Conservation (phyloP, 2,797 vertebrate species). For the Mormyrops attenuatus region DNA sequence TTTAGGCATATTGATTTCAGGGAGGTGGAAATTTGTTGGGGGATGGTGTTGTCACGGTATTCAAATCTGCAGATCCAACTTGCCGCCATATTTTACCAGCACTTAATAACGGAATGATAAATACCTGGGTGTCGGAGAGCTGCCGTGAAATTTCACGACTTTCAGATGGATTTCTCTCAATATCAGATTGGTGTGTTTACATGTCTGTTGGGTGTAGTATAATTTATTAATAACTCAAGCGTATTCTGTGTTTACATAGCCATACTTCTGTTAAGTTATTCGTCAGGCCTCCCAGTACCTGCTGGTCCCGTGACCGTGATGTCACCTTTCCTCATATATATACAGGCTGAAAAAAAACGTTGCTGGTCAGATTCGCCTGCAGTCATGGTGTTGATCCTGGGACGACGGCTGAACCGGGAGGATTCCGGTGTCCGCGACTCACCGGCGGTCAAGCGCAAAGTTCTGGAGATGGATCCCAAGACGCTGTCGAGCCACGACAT, state of each 20-base stretch:
- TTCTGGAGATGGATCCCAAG: constrained; percentile 92
- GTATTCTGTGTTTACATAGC: constrained; percentile 2
- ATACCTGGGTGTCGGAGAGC: not conserved
- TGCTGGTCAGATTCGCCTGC: constrained; percentile 43
- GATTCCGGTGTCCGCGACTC: constrained; percentile 84
- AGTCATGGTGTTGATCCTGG: constrained; percentile 97
- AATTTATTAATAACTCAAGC: not conserved
- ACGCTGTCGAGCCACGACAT: constrained; percentile 73
- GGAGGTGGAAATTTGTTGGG: not conserved
- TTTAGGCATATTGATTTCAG: not conserved
- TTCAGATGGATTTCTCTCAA: not conserved
- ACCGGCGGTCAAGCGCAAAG: constrained; percentile 91
- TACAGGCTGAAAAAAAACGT: not conserved
- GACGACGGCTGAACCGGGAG: constrained; percentile 90
- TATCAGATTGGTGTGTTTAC: not conserved
- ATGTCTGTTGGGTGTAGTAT: not conserved
- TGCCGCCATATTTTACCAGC: not conserved
- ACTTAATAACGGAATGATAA: not conserved
- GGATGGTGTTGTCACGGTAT: not conserved
- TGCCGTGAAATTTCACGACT: not conserved
- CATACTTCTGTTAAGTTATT: not conserved
- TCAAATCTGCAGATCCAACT: not conserved
- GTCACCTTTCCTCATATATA: not conserved
- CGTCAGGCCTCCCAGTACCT: not conserved
- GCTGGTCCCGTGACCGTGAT: not conserved